Evolutionary conservation across 2,888 invertebrate genomes (phyloP), one percentile per base, ranked within the genome.

Genomic region (Mesochorus sp.): DNA sequence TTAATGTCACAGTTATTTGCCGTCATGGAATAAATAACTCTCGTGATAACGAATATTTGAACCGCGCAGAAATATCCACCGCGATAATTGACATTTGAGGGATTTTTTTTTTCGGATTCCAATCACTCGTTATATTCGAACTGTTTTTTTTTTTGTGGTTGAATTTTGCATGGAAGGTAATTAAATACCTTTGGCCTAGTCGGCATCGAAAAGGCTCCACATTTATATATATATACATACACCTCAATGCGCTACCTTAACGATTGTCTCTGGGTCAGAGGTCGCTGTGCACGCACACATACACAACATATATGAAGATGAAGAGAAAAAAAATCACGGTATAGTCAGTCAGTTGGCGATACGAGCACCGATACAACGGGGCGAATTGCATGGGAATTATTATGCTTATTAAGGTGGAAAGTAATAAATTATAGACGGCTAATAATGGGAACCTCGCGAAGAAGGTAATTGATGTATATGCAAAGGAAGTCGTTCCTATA

Each of bases 401-500:
- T 90, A 89, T 88, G 89, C 89, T 90, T 90, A 90, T 90, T 90
- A 90, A 90, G 88, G 86, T 87, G 86, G 89, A 89, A 90, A 90
- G 90, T 89, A 89, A 90, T 90, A 90, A 89, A 90, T 90, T 90
- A 90, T 88, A 87, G 86, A 74, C 83, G 83, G 87, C 85, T 88
- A 88, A 89, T 89, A 88, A 87, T 87, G 88, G 87, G 87, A 88
- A 88, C 87, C 86, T 82, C 81, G 49, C 42, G 37, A 80, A 80
- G 76, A 82, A 83, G 85, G 84, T 89, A 88, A 89, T 89, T 88
- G 88, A 88, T 88, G 86, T 87, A n/a, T n/a, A 88, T 89, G 88
- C 88, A 88, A 88, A 89, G 88, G 86, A 87, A 88, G 87, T 86
- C 85, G 86, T 87, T 86, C 84, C 75, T 73, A 67, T 77, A 72